Evolutionary conservation across 2,888 invertebrate genomes (phyloP).

Genomic region (Smittia sp.): DNA sequence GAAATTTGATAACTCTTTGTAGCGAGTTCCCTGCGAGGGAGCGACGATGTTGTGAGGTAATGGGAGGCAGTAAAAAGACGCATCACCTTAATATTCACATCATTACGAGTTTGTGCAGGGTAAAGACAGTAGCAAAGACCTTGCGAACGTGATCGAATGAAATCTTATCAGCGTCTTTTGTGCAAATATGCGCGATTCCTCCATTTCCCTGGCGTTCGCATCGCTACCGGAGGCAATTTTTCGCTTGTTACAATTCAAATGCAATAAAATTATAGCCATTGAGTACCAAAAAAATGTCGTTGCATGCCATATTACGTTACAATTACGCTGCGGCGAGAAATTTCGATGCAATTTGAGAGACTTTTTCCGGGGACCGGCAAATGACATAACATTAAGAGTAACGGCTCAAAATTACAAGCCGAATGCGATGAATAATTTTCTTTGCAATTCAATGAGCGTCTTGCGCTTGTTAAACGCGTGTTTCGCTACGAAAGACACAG

Average conservation of each 20-base stretch:
- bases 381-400: background rate
- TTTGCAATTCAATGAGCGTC: background rate
- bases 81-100: slow-evolving; percentile 33
- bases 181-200: background rate
- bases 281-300: background rate
- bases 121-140: background rate
- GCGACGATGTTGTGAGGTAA: background rate
- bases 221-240: background rate
- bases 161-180: background rate
- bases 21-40: background rate
- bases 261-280: slow-evolving; percentile 5
- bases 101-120: background rate
- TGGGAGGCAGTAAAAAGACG: slow-evolving; percentile 22
- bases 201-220: background rate
- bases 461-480: background rate
- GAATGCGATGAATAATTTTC: background rate
- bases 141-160: slow-evolving; percentile 19
- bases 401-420: background rate
- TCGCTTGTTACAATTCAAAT: background rate
- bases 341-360: background rate
- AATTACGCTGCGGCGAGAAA: background rate
- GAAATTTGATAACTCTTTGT: slow-evolving; percentile 12
- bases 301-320: background rate
- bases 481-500: background rate
- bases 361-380: background rate